Evolutionary conservation across 2,797 vertebrate genomes (phyloP).

Genomic region (Coregonus suidteri): DNA sequence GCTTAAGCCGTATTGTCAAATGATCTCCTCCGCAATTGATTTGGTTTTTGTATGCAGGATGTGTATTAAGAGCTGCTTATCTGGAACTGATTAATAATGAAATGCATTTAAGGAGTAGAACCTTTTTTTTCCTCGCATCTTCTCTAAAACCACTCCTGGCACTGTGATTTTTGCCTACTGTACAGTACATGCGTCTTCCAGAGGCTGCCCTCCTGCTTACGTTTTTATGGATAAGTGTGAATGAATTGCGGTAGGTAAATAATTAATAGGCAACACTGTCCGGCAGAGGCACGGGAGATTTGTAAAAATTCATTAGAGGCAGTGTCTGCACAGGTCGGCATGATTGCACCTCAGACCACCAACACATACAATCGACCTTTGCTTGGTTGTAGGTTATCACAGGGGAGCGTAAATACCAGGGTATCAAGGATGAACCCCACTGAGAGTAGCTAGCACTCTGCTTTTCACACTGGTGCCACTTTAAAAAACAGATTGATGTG

Average conservation of each 20-base stretch:
- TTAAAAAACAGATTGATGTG: neutral
- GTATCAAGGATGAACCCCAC: no score
- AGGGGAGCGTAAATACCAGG: neutral
- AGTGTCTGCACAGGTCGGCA: neutral
- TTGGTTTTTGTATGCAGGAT: slow-evolving; percentile 36
- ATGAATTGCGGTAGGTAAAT: neutral
- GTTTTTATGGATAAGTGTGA: neutral
- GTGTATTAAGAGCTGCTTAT: slow-evolving; percentile 23
- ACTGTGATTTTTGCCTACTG: neutral
- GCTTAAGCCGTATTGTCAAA: slow-evolving; percentile 36
- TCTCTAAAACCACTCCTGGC: neutral
- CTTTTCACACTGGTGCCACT: neutral
- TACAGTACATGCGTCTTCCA: neutral
- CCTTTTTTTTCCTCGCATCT: neutral
- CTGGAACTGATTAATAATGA: slow-evolving; percentile 2
- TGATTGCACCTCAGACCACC: neutral
- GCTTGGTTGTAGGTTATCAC: neutral
- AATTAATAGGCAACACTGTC: neutral
- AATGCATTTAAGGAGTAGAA: neutral
- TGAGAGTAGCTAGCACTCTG: neutral
- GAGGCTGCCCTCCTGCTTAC: neutral
- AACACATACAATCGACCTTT: neutral
- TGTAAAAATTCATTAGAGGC: neutral
- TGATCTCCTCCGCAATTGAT: slow-evolving; percentile 36
- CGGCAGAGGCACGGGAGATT: neutral